Evolutionary conservation across 2,888 invertebrate species (phyloP).

Genomic region (Lasioglossum pauxillum): DNA sequence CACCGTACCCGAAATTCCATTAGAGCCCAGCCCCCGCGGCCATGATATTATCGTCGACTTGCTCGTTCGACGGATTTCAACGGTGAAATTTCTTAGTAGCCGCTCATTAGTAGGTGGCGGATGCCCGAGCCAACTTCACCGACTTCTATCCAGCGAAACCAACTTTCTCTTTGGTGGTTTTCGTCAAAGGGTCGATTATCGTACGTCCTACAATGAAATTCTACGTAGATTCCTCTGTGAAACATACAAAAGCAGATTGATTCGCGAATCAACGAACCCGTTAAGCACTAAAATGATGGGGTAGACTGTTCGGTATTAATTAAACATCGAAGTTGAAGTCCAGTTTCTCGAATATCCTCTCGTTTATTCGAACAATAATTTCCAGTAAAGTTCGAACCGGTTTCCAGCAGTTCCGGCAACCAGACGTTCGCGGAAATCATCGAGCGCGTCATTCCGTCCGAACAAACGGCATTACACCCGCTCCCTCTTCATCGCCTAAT

Average conservation of each 20-base stretch:
- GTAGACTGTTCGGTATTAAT: not conserved
- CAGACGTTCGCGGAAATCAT: not conserved
- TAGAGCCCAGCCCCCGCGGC: conserved; percentile 21
- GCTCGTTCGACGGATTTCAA: conserved; percentile 61
- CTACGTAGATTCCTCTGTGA: not conserved
- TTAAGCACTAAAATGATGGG: not conserved
- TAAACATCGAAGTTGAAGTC: not conserved
- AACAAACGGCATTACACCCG: not conserved
- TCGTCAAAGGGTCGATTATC: not conserved
- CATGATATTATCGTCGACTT: conserved; percentile 62
- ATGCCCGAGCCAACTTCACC: not conserved
- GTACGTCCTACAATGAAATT: not conserved
- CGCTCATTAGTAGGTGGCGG: conserved; percentile 47
- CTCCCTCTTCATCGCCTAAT: not conserved
- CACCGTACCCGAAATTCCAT: conserved; percentile 58
- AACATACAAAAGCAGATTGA: too few relatives aligned
- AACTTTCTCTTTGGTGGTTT: conserved; percentile 31
- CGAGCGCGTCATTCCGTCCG: not conserved
- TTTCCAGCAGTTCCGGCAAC: not conserved
- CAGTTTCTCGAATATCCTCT: not conserved
- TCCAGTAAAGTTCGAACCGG: not conserved
- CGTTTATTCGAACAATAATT: not conserved
- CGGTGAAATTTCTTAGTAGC: conserved; percentile 51
- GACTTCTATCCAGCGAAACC: not conserved
- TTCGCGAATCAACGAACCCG: too few relatives aligned